These are phyloP conservation scores for Hydropsyche tenuis DNA, from an alignment of 1,140 invertebrate species.

Conservation along the genomic window DNA sequence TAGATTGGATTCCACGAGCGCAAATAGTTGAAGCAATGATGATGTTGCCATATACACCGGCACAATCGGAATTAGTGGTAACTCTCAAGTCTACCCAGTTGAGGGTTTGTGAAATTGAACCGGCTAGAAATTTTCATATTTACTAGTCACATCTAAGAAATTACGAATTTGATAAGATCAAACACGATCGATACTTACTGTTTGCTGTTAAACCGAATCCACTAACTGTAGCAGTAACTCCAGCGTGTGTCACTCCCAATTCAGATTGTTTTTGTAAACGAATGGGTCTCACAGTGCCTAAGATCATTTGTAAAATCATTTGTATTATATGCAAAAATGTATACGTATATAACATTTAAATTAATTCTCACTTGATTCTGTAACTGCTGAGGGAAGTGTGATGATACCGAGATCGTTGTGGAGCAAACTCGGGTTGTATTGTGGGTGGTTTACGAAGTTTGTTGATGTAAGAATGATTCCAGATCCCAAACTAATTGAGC, in stretches of 20 bases:
- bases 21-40: slow-evolving; percentile 49
- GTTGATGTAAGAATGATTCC: slow-evolving; percentile 17
- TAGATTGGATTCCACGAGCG: slow-evolving; percentile 35
- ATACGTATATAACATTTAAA: too few relatives aligned
- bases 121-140: slow-evolving; percentile 42
- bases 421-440: slow-evolving; percentile 31
- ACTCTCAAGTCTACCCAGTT: slow-evolving; percentile 49
- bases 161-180: too few relatives aligned
- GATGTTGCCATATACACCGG: slow-evolving; percentile 25
- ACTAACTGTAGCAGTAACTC: slow-evolving; percentile 46
- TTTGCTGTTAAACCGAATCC: slow-evolving; percentile 50
- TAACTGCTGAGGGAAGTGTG: background rate
- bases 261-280: slow-evolving; percentile 22
- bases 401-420: slow-evolving; percentile 47
- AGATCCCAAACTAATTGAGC: slow-evolving; percentile 4
- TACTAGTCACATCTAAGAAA: too few relatives aligned
- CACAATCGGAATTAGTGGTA: slow-evolving; percentile 48
- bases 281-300: slow-evolving; percentile 31
- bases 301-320: too few relatives aligned
- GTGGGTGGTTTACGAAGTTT: slow-evolving; percentile 15
- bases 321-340: too few relatives aligned
- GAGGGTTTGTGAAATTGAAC: slow-evolving; percentile 36
- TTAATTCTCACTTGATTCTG: background rate
- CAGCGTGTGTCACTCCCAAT: slow-evolving; percentile 8
- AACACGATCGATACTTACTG: slow-evolving; percentile 30